These are phyloP conservation scores for Heterodera carotae DNA, from an alignment of 1,140 invertebrate genomes.

Conservation along the genomic window DNA sequence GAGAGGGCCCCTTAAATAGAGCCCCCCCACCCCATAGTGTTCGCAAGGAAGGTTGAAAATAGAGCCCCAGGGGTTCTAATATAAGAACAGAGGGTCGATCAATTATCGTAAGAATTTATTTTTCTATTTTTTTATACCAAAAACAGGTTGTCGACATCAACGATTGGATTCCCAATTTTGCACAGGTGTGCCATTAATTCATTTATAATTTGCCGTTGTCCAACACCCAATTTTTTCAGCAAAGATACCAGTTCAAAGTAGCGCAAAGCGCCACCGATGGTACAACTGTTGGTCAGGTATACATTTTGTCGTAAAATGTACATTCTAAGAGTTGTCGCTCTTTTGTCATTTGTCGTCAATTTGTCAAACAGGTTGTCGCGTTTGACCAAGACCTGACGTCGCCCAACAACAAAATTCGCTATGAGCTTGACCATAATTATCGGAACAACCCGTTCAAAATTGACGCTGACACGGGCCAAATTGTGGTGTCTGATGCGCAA, in stretches of 20 bases:
- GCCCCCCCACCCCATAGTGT: too few relatives aligned
- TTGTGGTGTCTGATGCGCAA: constrained; percentile 44
- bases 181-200: constrained; percentile 26
- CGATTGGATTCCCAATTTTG: constrained; percentile 65
- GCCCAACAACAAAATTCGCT: constrained; percentile 58
- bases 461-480: constrained; percentile 55
- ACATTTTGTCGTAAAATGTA: too few relatives aligned
- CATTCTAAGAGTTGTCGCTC: not conserved
- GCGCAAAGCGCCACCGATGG: constrained; percentile 53
- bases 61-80: too few relatives aligned
- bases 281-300: constrained; percentile 62
- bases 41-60: too few relatives aligned
- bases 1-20: too few relatives aligned
- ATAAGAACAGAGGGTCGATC: too few relatives aligned
- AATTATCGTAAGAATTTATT: too few relatives aligned
- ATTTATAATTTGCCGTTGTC: too few relatives aligned
- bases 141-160: constrained; percentile 54
- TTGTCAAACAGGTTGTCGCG: constrained; percentile 15
- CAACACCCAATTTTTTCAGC: constrained; percentile 22
- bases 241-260: constrained; percentile 53
- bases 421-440: constrained; percentile 26
- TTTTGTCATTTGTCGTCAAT: not conserved
- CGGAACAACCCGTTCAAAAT: constrained; percentile 49
- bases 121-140: too few relatives aligned
- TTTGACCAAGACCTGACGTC: constrained; percentile 34